Evolutionary conservation across 2,113 vertebrate species (phyloP).

Genomic region (Todiramphus saurophagus): DNA sequence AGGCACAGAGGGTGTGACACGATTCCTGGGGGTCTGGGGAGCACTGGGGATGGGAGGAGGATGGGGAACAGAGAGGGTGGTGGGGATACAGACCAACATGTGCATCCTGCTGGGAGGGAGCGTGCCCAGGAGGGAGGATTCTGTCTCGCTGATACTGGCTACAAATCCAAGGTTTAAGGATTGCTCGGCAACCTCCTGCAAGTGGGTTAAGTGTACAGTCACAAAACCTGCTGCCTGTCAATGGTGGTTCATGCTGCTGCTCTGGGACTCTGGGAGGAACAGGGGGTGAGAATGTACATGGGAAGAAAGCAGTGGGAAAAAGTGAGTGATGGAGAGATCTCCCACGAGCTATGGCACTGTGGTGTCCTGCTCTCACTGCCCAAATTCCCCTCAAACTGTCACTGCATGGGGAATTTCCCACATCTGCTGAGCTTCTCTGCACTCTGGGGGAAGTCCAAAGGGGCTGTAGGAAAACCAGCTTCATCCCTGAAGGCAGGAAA

Average conservation of each 20-base stretch:
- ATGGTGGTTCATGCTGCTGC: fast-evolving
- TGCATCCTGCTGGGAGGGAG: background rate
- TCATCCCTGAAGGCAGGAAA: background rate
- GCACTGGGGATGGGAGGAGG: background rate
- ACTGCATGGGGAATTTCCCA: background rate
- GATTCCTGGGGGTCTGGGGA: background rate
- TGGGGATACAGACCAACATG: background rate
- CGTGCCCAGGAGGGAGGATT: background rate
- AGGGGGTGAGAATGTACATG: background rate
- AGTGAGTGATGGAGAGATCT: background rate
- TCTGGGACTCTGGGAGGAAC: background rate
- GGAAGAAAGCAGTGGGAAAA: background rate
- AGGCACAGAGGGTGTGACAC: background rate
- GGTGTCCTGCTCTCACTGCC: background rate
- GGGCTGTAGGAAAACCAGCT: background rate
- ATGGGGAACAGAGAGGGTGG: background rate
- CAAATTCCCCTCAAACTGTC: background rate
- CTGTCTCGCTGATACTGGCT: background rate
- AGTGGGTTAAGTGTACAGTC: background rate
- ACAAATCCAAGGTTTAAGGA: background rate
- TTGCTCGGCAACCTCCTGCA: background rate
- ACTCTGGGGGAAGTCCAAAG: background rate
- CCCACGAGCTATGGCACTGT: fast-evolving
- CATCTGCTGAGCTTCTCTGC: background rate
- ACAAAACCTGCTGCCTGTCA: background rate